phyloP scores from a whole-genome alignment of 2,113 vertebrate species.

The Platysternon megacephalum region DNA sequence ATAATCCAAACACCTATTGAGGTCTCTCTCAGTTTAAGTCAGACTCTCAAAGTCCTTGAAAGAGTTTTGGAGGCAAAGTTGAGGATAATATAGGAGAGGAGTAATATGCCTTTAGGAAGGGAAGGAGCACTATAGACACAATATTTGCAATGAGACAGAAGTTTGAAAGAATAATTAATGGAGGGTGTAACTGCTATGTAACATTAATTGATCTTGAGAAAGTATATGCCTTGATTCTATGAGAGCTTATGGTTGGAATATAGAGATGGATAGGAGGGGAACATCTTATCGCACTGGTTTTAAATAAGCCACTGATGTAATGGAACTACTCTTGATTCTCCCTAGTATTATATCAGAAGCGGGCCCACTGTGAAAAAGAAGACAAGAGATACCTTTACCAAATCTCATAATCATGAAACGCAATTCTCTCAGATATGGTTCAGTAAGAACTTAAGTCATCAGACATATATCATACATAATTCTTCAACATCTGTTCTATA shows the following conservation, averaged over 20 bases:
- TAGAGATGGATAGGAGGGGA: neutral
- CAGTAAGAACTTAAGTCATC: neutral
- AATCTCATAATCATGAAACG: neutral
- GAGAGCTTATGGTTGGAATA: neutral
- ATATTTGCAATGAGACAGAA: neutral
- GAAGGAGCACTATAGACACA: neutral
- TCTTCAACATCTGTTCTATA: neutral
- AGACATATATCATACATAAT: neutral
- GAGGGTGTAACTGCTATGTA: neutral
- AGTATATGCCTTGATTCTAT: neutral
- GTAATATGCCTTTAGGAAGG: too few species aligned
- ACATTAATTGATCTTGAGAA: neutral
- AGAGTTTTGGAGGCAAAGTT: neutral
- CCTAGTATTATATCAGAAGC: neutral
- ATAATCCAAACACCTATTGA: neutral
- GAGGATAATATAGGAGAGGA: neutral
- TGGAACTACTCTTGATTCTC: neutral
- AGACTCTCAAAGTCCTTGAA: neutral
- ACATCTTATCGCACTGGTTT: neutral
- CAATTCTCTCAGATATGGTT: neutral
- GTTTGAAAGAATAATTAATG: neutral
- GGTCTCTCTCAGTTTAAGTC: too few species aligned
- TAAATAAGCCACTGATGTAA: neutral
- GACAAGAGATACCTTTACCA: neutral
- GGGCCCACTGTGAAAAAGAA: neutral